Evolutionary conservation across 2,797 vertebrate genomes (phyloP), one percentile per base, ranked within the genome.

Genomic region (Pyrocephalus nanus): DNA sequence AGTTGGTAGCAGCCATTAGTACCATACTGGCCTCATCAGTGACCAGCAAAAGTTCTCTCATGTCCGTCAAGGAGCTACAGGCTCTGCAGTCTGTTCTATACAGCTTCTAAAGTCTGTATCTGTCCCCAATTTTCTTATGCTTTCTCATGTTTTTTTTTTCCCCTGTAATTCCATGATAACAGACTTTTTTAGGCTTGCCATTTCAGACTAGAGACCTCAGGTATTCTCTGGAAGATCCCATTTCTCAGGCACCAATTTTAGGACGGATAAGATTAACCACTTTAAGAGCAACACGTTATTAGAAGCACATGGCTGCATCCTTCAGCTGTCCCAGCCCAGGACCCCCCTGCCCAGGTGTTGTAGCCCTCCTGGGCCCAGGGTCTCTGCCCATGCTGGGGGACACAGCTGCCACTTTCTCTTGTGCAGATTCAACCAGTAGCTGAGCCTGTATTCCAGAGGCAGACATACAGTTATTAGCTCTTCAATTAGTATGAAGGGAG

Each of bases 131-230:
- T 74, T 55, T 26, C 16, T 64, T 34, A 29, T 0, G 0, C 10
- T 1, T 48, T 79, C 50, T 50, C 0, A 1, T 65, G 1, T 1
- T 21, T 1, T 2, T n/a, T 2, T n/a, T 58, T 70, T 34, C 15
- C 5, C 25, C 67, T 60, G 15, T 43, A 77, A 45, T 11, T 27
- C 20, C 15, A 9, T 14, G 3, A n/a, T 27, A 74, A 45, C 12
- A 3, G 20, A 9, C 14, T 27, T 62, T 60, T 69, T 47, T 19
- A 47, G 19, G 21, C 5, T 9, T 60, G 2, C 15, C 1, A 6
- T 88, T 92, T 83, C 21, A 12, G 16, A 13, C 77, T 57, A n/a
- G 47, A 65, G 74, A 57, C 12, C 18, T 9, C 27, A 23, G 40
- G 11, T 45, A 58, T 23, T 40, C 23, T 83, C 29, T 83, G 70